Conservation (phyloP, 2,113 vertebrate species). For the Tympanuchus pallidicinctus region DNA sequence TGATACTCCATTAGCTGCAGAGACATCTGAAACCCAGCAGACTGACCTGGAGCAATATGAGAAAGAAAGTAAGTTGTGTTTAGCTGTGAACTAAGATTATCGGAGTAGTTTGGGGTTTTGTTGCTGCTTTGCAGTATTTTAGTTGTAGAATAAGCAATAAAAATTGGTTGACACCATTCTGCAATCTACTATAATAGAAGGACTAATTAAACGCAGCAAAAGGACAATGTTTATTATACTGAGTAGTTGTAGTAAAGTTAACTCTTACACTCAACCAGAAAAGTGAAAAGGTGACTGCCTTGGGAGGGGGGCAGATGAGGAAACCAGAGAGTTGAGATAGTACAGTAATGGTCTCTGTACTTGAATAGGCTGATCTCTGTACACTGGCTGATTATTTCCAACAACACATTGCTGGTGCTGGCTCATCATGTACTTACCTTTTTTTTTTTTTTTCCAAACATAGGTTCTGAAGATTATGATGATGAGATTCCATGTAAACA, state of each 20-base stretch:
- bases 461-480: constrained; percentile 63
- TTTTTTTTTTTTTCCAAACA: not conserved
- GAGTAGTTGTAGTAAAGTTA: not conserved
- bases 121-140: not conserved
- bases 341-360: not conserved
- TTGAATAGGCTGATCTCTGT: not conserved
- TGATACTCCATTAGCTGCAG: constrained; percentile 21
- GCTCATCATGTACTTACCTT: not conserved
- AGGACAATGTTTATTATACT: not conserved
- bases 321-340: not conserved
- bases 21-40: constrained; percentile 73
- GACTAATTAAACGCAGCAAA: not conserved
- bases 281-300: not conserved
- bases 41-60: constrained; percentile 46
- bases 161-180: not conserved
- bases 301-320: not conserved
- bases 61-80: constrained; percentile 57
- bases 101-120: not conserved
- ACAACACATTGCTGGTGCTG: not conserved
- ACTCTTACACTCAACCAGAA: not conserved
- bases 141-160: not conserved
- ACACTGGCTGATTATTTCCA: not conserved
- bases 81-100: not conserved
- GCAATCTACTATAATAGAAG: not conserved
- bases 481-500: constrained; percentile 67